Conservation (phyloP, 1,140 invertebrate genomes). For the Tachypleus tridentatus region DNA sequence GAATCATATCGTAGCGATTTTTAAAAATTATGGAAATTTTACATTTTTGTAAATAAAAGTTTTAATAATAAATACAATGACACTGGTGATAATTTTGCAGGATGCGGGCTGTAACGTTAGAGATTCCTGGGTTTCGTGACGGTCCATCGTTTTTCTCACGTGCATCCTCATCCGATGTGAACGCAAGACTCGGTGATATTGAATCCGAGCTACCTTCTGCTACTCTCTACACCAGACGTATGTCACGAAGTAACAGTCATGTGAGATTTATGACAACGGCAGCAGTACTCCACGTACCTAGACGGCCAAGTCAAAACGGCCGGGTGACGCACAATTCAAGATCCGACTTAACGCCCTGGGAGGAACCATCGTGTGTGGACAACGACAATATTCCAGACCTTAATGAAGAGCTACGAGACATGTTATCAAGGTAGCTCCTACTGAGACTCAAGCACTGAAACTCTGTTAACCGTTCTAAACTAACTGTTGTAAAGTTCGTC, state of each 20-base stretch:
- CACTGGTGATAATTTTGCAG: too few species aligned
- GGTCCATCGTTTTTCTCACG: neutral
- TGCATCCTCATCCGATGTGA: slow-evolving; percentile 2
- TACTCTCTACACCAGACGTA: neutral
- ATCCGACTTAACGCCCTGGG: neutral
- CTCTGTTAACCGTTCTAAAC: too few species aligned
- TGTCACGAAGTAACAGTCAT: neutral
- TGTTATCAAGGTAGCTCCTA: too few species aligned
- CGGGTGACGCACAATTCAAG: neutral
- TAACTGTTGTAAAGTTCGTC: too few species aligned
- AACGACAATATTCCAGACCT: too few species aligned
- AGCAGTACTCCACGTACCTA: slow-evolving; percentile 1
- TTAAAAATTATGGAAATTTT: too few species aligned
- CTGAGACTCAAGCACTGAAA: too few species aligned
- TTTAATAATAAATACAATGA: too few species aligned
- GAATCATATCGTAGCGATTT: too few species aligned
- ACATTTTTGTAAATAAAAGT: too few species aligned
- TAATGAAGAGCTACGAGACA: too few species aligned
- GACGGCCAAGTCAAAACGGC: neutral
- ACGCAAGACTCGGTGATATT: neutral
- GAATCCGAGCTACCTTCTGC: neutral
- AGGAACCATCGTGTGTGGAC: neutral
- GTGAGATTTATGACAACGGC: slow-evolving; percentile 4
- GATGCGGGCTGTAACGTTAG: slow-evolving; percentile 2
- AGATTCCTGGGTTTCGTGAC: neutral